Base-by-base conservation (phyloP, 2,797 vertebrate genomes). In the Hozukius guyotensis region DNA sequence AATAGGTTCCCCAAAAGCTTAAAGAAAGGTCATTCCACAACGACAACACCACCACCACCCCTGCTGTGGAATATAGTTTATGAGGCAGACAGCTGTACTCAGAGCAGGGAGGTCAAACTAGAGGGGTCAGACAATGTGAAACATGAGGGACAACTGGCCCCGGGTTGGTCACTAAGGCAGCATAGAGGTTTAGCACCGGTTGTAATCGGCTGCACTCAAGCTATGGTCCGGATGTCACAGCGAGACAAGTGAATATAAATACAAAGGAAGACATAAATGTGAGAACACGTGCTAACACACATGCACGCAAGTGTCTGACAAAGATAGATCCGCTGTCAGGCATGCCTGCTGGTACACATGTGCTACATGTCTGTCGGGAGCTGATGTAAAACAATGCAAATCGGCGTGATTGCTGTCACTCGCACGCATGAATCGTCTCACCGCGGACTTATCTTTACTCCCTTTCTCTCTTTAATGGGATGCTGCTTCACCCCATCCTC, bases 1-100 rank as follows among this genome's bases (percentile, higher is more conserved):
- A 79, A 59, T 31, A 67, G 12, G n/a, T 53, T 66, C 12, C 57
- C 52, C 12, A 11, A 34, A 74, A 70, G 32, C 24, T 80, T 60
- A 31, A 75, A 46, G 13, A 75, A 29, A 59, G 56, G 42, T 62
- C 12, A 53, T n/a, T 52, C 36, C 56, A 10, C 53, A 55, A 46
- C 24, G 55, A 38, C 25, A 34, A 46, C n/a, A 36, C 10, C 32
- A 34, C 3, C 46, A 49, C 42, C 42, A 46, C 42, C 42, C 5
- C 36, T 66, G 63, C 69, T 60, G 29, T 67, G 38, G 42, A 61
- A 60, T 63, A 64, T 52, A 52, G 83, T 94, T 94, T 93, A 84
- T 83, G 85, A 88, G 81, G 75, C 72, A 65, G 89, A 94, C 93
- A 94, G 92, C 91, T 95, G 94, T 84, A 67, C 66, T 38, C 4